Base-by-base conservation (phyloP, 2,113 vertebrate species). In the Acanthochromis polyacanthus region DNA sequence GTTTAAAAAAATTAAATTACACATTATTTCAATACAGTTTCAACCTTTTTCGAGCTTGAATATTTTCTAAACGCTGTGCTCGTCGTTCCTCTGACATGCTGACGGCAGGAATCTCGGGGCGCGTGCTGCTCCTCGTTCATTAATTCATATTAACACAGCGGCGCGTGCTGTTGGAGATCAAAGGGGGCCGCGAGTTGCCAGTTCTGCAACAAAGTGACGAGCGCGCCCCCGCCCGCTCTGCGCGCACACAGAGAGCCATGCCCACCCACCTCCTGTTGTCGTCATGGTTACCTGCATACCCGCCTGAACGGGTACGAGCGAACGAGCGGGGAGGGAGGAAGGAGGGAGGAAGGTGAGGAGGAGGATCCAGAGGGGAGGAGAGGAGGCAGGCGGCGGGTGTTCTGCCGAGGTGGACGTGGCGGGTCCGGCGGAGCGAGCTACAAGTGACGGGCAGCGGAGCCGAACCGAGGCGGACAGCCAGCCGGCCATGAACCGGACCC, bases 391-490 rank as follows among this genome's bases (percentile, higher is more conserved):
- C 65, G 90, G 89, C 86, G 82, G 89, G 91, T 88, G 86, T 89
- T 83, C 71, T 92, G 88, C 88, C 86, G 92, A 91, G 91, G 94
- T 86, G 94, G 95, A 95, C 95, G 95, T 95, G 95, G 95, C 94
- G 94, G 91, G 83, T 94, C 91, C 92, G 89, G 88, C 75, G 76
- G 89, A 92, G 86, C 78, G 68, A 89, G 82, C 80, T 80, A 71
- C 78, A 65, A 90, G 84, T 78, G 86, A 86, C 88, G 85, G 84
- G 67, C 73, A 78, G 89, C 66, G 63, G 84, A 85, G 58, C 76
- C 88, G 78, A 86, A 65, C 67, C 63, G 86, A 88, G 75, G 79
- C 53, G 78, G 82, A 83, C 74, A 70, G 78, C 56, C 71, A 84
- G 81, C 71, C 75, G 74, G 81, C 82, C 90, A 94, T 94, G 94